Percentiles rank a stretch among this genome's conserved stretches.
phyloP scores from a whole-genome alignment of 2,888 invertebrate genomes.

The Oeneis ivallda region DNA sequence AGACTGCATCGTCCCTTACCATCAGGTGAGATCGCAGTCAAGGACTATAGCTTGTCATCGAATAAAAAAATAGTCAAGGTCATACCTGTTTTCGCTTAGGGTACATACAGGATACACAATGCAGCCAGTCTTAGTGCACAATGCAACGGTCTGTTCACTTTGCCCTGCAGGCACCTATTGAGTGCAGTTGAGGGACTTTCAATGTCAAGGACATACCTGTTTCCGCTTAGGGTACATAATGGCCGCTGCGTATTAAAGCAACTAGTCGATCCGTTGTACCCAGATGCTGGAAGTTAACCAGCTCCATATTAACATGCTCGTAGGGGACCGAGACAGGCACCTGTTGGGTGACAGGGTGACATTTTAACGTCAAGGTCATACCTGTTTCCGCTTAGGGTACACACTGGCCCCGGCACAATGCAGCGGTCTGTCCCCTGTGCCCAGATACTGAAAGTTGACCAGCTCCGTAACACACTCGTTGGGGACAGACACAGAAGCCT shows the following conservation, averaged over 20 bases:
- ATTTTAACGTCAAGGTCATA: slow-evolving; percentile 46
- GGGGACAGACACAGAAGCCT: neutral
- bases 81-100: slow-evolving; percentile 92
- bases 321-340: neutral
- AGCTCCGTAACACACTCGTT: slow-evolving; percentile 80
- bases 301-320: slow-evolving; percentile 81
- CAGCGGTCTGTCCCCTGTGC: slow-evolving; percentile 92
- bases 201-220: slow-evolving; percentile 78
- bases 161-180: neutral
- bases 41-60: no score
- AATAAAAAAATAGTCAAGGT: no score
- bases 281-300: slow-evolving; percentile 95
- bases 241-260: slow-evolving; percentile 91
- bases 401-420: slow-evolving; percentile 91
- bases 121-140: no score
- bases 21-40: no score
- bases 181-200: slow-evolving; percentile 6
- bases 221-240: slow-evolving; percentile 95
- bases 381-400: slow-evolving; percentile 94
- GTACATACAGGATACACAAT: no score
- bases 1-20: no score
- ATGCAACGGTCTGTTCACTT: no score
- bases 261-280: slow-evolving; percentile 92
- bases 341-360: slow-evolving; percentile 10
- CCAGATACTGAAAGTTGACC: slow-evolving; percentile 95